Percentiles rank a stretch among this genome's conserved stretches.
These are phyloP conservation scores for Tolmerus cingulatus DNA, from an alignment of 2,888 invertebrate genomes.

Conservation along the genomic window DNA sequence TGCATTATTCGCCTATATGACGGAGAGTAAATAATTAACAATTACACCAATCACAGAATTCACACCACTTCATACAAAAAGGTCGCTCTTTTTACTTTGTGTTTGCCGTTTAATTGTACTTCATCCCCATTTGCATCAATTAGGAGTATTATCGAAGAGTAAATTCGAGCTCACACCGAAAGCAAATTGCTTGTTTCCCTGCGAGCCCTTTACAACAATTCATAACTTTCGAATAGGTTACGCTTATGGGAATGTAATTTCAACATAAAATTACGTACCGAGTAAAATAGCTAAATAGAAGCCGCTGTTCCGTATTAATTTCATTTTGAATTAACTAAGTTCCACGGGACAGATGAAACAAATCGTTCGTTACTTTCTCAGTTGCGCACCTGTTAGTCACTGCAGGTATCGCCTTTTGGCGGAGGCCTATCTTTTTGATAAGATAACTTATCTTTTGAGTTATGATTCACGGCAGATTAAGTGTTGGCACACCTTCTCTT, in stretches of 20 bases:
- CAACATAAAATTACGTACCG: conserved; percentile 60
- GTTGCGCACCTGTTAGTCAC: not conserved
- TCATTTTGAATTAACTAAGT: conserved; percentile 49
- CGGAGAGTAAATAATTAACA: not conserved
- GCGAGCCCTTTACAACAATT: not conserved
- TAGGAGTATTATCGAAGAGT: not conserved
- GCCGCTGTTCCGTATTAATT: conserved; percentile 54
- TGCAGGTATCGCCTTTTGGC: not conserved
- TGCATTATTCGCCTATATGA: not conserved
- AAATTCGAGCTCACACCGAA: not conserved
- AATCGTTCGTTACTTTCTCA: not conserved
- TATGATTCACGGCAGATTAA: not conserved
- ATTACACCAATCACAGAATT: not conserved
- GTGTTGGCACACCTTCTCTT: not conserved
- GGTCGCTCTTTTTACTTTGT: not conserved
- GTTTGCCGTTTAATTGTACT: not conserved
- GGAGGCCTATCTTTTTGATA: not conserved
- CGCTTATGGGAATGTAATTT: not conserved
- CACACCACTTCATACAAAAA: not conserved
- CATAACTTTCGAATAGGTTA: not conserved
- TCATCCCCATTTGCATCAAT: not conserved
- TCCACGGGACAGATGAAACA: not conserved
- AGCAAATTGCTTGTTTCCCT: not conserved
- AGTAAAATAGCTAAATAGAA: conserved; percentile 67
- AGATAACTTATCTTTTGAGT: not conserved